Evolutionary conservation across 2,888 invertebrate species (phyloP).

Genomic region (Philopedon plagiatum): DNA sequence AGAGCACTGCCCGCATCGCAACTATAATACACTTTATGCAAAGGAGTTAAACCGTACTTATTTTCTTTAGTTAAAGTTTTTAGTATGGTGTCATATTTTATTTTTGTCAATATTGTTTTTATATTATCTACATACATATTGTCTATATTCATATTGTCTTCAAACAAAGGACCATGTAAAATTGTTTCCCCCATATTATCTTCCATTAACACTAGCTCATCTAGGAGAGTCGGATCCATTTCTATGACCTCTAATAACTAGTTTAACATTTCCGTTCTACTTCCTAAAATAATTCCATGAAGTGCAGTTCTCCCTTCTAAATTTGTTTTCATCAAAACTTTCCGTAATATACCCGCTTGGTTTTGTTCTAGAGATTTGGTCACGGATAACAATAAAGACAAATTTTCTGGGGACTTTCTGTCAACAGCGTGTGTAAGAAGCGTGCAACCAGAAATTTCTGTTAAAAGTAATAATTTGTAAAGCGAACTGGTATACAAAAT

Average conservation of each 20-base stretch:
- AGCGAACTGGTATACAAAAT: not conserved
- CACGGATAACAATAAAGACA: not conserved
- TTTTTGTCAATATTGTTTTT: too few relatives aligned
- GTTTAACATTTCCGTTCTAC: not conserved
- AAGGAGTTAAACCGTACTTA: too few relatives aligned
- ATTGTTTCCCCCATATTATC: not conserved
- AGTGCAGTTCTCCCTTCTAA: not conserved
- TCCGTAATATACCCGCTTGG: not conserved
- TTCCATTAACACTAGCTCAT: not conserved
- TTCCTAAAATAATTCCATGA: not conserved
- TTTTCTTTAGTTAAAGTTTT: too few relatives aligned
- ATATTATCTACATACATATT: too few relatives aligned
- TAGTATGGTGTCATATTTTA: too few relatives aligned
- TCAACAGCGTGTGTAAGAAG: not conserved
- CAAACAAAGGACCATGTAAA: too few relatives aligned
- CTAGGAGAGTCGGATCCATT: not conserved
- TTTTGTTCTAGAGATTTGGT: not conserved
- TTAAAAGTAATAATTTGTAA: not conserved
- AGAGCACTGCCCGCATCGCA: too few relatives aligned
- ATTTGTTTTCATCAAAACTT: not conserved
- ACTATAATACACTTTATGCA: too few relatives aligned
- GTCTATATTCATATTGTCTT: too few relatives aligned
- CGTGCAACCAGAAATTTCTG: not conserved
- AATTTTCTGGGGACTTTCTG: not conserved
- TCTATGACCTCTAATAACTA: not conserved